Evolutionary conservation across 2,888 invertebrate genomes (phyloP).

Genomic region (Hypselothyrea guttata): DNA sequence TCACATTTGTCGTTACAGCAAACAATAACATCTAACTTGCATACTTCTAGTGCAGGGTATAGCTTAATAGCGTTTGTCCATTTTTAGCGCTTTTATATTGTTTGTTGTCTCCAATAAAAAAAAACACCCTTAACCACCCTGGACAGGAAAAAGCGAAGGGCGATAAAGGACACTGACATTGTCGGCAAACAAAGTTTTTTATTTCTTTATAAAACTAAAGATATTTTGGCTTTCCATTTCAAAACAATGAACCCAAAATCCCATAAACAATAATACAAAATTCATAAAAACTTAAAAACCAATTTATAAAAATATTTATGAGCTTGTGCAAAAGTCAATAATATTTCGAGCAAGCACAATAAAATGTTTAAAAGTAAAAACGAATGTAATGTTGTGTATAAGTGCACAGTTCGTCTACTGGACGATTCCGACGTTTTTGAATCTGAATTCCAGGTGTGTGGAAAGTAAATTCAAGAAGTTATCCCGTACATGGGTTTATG

Average conservation of each 20-base stretch:
- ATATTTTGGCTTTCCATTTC: conserved; percentile 8
- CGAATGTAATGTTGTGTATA: conserved; percentile 90
- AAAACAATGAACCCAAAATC: conserved; percentile 26
- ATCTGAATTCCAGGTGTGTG: conserved; percentile 93
- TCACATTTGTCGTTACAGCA: neutral
- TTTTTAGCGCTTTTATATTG: conserved; percentile 50
- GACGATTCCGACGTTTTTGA: conserved; percentile 96
- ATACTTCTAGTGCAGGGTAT: neutral
- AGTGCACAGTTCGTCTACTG: conserved; percentile 93
- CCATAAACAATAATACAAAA: conserved; percentile 1
- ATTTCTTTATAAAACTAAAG: conserved; percentile 20
- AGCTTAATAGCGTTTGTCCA: conserved; percentile 25
- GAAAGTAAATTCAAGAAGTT: no score
- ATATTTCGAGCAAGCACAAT: conserved; percentile 18
- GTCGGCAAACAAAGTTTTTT: conserved; percentile 61
- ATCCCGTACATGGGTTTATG: no score
- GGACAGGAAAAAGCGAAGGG: conserved; percentile 65
- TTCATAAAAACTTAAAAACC: conserved; percentile 1
- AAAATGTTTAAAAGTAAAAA: conserved; percentile 84
- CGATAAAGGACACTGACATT: conserved; percentile 73
- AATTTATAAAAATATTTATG: conserved; percentile 14
- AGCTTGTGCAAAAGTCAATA: conserved; percentile 54
- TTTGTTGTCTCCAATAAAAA: conserved; percentile 46
- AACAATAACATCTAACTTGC: neutral
- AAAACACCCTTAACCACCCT: conserved; percentile 57